Evolutionary conservation across 2,797 vertebrate species (phyloP), one percentile per base, ranked within the genome.

Genomic region (Myotis pilosus): DNA sequence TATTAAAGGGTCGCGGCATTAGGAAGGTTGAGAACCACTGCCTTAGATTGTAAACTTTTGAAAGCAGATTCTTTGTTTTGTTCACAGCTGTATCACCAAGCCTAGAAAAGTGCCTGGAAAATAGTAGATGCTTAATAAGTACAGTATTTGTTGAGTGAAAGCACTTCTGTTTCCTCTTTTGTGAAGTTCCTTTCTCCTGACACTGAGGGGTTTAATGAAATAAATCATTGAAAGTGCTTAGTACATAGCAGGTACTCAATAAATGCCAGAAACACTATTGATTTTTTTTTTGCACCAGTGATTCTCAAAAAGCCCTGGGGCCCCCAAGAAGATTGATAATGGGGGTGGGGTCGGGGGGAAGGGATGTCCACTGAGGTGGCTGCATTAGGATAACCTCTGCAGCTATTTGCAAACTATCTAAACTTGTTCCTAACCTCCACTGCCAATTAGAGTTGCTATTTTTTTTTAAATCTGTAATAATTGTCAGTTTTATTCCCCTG

Each of bases 141-240:
- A 87, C 8, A 92, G 66, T 53, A 87, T 13, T 44, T 78, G 1
- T 62, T 72, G 22, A 83, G 8, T 86, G 13, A 79, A 68, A 38
- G 5, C 81, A 71, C n/a, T 76, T 93, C 33, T 62, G 23, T 87
- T 87, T 94, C 36, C 23, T 75, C 57, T 87, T 94, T 86, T 36
- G 33, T 23, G 62, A 82, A 75, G 53, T 87, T 93, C n/a, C 60
- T 91, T 86, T 80, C 86, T 89, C 19, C 0, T 71, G 75, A 66
- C 13, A 78, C 22, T 38, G 3, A 47, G 4, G 25, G 4, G 17
- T 15, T 49, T 82, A 76, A 89, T 81, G 28, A 82, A 78, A 81
- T 12, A 44, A 78, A 86, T 28, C 19, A 80, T 25, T 83, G 19
- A 4, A 89, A 83, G 23, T 87, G 30, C 57, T 33, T 83, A 49